Base-by-base conservation (phyloP, 2,113 vertebrate genomes). In the Phasianus colchicus region DNA sequence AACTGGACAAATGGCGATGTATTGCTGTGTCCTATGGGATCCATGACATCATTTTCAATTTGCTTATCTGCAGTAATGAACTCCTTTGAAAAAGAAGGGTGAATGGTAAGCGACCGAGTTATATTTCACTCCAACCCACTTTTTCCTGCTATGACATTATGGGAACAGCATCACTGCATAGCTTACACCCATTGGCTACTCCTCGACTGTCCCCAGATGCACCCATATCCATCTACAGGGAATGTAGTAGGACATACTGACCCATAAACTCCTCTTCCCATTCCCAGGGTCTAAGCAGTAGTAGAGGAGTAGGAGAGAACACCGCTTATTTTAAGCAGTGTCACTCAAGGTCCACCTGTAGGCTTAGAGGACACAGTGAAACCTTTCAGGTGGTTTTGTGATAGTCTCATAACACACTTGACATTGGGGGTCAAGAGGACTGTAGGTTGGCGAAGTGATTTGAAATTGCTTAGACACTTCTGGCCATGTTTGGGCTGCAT, bases 21-120 rank as follows among this genome's bases (percentile, higher is more conserved):
- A 42, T 5, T 92, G 48, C 48, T 16, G 21, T 2, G 88, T 83
- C 94, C 91, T 81, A 2, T 40, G 92, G 94, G 94, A 96, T 54
- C 77, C 83, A 78, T 91, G 96, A 94, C 93, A 79, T 96, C 89
- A 94, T 90, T 91, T 90, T 64, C 75, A 88, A 78, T 95, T 83
- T 90, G 66, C 91, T 95, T 95, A 95, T 95, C 95, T 94, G 21
- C 75, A 40, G 38, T 32, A 78, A 52, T 30, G 72, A 75, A 43
- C n/a, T 69, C 43, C 69, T 86, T 27, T 25, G 70, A 36, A 91
- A 63, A 0, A 81, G 73, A 60, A 91, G 85, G 32, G 42, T 48
- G 72, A 67, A 36, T 63, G 82, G 85, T 55, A 47, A 91, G 72
- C 65, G 61, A 57, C 22, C 38, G 72, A 71, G n/a, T 11, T 38